A percentile compares a stretch with the other conserved stretches of the same genome.
Evolutionary conservation across 2,797 vertebrate genomes (phyloP).

Genomic region (Chromobotia macracanthus): DNA sequence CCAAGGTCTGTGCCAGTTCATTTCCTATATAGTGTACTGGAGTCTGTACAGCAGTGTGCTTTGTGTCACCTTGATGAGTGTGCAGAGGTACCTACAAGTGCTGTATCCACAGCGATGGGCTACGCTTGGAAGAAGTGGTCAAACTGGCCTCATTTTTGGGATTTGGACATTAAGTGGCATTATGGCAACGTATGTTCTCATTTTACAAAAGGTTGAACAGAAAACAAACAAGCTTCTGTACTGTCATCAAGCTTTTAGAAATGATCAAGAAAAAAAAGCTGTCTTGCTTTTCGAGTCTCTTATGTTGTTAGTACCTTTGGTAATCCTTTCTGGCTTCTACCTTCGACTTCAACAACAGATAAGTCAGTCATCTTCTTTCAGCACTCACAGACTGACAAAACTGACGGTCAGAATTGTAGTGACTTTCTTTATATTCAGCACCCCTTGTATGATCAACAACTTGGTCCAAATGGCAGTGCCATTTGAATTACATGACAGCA

Average conservation of each 20-base stretch:
- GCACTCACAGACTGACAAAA: slow-evolving; percentile 47
- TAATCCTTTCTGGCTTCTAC: slow-evolving; percentile 52
- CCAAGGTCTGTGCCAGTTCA: slow-evolving; percentile 58
- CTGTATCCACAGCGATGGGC: slow-evolving; percentile 48
- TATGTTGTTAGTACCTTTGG: slow-evolving; percentile 37
- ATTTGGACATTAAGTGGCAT: slow-evolving; percentile 51
- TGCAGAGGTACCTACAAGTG: slow-evolving; percentile 61
- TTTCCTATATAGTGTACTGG: slow-evolving; percentile 49
- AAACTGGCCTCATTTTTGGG: slow-evolving; percentile 46
- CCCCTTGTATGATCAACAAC: slow-evolving; percentile 46
- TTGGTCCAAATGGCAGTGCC: slow-evolving; percentile 2
- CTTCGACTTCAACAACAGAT: slow-evolving; percentile 50
- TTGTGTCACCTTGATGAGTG: slow-evolving; percentile 57
- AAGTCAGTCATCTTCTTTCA: slow-evolving; percentile 40
- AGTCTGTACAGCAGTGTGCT: slow-evolving; percentile 59
- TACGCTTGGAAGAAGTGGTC: slow-evolving; percentile 36
- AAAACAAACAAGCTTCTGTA: slow-evolving; percentile 11
- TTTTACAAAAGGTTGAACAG: background rate
- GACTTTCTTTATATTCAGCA: slow-evolving; percentile 55
- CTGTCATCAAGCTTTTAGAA: slow-evolving; percentile 29
- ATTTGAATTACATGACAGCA: slow-evolving; percentile 15
- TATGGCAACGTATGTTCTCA: slow-evolving; percentile 38
- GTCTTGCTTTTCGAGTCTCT: slow-evolving; percentile 42
- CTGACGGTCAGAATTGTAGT: slow-evolving; percentile 56
- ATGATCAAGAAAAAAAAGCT: background rate